A percentile compares a stretch with the other conserved stretches of the same genome.
Evolutionary conservation across 2,888 invertebrate species (phyloP).

Genomic region (Meghimatium bilineatum): DNA sequence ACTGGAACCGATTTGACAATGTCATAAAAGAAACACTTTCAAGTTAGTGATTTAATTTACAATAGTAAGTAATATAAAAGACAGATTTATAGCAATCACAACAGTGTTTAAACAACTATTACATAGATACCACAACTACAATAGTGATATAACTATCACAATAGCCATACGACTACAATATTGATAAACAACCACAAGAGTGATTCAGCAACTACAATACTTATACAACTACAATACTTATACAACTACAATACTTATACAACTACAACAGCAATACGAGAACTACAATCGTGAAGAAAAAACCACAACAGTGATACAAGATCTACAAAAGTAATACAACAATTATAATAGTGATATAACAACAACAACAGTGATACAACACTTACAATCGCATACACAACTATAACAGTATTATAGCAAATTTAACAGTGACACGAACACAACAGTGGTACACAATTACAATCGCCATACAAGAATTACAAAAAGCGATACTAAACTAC

Average conservation of each 20-base stretch:
- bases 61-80: neutral
- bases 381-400: neutral
- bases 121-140: too few species aligned
- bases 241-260: too few species aligned
- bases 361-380: neutral
- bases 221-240: too few species aligned
- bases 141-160: too few species aligned
- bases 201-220: too few species aligned
- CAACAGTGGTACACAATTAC: neutral
- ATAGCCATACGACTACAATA: too few species aligned
- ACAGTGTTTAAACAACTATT: too few species aligned
- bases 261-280: too few species aligned
- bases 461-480: neutral
- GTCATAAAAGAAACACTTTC: neutral
- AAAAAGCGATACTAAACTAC: neutral
- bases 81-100: neutral
- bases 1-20: slow-evolving; percentile 42
- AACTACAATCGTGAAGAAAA: too few species aligned
- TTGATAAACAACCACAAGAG: too few species aligned
- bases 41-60: slow-evolving; percentile 6
- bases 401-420: neutral
- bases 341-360: neutral
- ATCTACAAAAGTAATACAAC: neutral
- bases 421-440: neutral
- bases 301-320: neutral